phyloP scores from a whole-genome alignment of 2,888 invertebrate genomes.

The Drosophila melanosoma region DNA sequence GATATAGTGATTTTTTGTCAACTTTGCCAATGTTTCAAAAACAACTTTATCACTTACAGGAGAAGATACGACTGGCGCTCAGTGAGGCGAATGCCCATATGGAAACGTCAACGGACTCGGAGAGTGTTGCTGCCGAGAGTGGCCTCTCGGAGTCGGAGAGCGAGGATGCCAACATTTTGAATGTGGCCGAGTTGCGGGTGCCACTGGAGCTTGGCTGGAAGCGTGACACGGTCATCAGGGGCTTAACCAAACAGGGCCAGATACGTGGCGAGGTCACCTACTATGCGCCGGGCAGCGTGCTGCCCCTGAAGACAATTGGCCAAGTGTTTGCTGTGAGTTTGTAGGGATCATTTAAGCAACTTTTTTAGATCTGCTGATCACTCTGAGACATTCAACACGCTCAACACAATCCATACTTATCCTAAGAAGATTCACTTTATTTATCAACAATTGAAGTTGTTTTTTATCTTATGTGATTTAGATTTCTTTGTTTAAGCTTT shows the following conservation, averaged over 20 bases:
- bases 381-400: not conserved
- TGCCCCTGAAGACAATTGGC: conserved; percentile 88
- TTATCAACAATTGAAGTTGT: not conserved
- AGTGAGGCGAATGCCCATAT: conserved; percentile 86
- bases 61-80: conserved; percentile 87
- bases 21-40: conserved; percentile 1
- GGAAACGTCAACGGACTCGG: conserved; percentile 87
- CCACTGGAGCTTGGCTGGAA: conserved; percentile 94
- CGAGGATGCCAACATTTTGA: conserved; percentile 86
- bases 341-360: conserved; percentile 64
- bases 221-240: conserved; percentile 95
- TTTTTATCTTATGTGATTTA: not conserved
- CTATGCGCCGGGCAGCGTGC: conserved; percentile 88
- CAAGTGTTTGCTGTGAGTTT: conserved; percentile 88
- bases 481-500: not conserved
- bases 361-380: conserved; percentile 1
- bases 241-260: conserved; percentile 93
- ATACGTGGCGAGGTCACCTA: conserved; percentile 98
- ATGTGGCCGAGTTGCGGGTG: conserved; percentile 87
- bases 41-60: conserved; percentile 79
- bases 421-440: not conserved
- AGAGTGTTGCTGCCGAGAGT: conserved; percentile 87
- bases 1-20: not conserved
- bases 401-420: not conserved
- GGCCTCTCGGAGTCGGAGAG: conserved; percentile 87